Percentiles rank a stretch among this genome's conserved stretches.
Conservation (phyloP, 2,888 invertebrate species). For the Eupithecia tripunctaria region DNA sequence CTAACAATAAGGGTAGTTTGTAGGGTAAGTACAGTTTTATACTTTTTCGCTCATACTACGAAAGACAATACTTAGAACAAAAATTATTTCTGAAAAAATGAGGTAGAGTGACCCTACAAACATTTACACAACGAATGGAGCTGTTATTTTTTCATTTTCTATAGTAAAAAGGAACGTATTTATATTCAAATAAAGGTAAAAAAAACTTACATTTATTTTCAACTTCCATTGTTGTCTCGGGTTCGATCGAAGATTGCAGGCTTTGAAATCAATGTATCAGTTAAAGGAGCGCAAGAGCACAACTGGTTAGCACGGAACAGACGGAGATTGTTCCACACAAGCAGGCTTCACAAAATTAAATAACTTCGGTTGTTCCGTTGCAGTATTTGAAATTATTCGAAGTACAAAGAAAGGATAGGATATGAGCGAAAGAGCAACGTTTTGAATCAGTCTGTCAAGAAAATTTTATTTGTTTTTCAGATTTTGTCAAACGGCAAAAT, state of each 20-base stretch:
- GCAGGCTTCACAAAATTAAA: constrained; percentile 50
- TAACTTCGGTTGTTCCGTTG: constrained; percentile 61
- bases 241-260: neutral
- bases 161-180: neutral
- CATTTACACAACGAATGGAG: neutral
- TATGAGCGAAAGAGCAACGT: constrained; percentile 56
- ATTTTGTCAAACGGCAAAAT: constrained; percentile 64
- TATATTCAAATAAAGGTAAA: constrained; percentile 15
- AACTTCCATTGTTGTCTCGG: constrained; percentile 69
- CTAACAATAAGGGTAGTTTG: no score
- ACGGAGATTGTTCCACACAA: constrained; percentile 52
- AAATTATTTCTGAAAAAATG: neutral
- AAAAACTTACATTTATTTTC: constrained; percentile 73
- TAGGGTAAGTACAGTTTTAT: no score
- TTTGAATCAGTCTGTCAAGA: constrained; percentile 49
- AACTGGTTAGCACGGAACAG: constrained; percentile 51
- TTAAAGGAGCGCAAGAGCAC: constrained; percentile 50
- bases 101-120: neutral
- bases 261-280: constrained; percentile 37
- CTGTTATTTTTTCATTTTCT: neutral
- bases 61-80: no score
- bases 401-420: constrained; percentile 38
- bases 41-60: no score
- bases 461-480: constrained; percentile 38
- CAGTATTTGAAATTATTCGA: constrained; percentile 65